Base-by-base conservation (phyloP, 1,140 invertebrate species). In the Phymorhynchus buccinoides region DNA sequence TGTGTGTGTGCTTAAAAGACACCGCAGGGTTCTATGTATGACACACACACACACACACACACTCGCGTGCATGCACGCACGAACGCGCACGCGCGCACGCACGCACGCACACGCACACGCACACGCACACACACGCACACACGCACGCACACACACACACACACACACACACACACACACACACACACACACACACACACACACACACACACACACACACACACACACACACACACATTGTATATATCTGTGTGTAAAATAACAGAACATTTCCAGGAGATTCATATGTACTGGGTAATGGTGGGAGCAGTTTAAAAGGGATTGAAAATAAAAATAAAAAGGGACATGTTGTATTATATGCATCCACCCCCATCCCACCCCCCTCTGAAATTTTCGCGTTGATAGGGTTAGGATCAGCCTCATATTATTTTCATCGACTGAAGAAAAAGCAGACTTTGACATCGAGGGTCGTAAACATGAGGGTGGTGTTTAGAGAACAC, bases 141-240 rank as follows among this genome's bases (percentile, higher is more conserved):
- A 27, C 27, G n/a, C 1, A 0, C 62, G 62, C 4, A 66, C 62
- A n/a, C 1, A 66, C 62, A n/a, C 62, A n/a, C 18, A 30, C 62
- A 30, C 62, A 66, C 62, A n/a, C 62, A 7, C 62, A 30, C 62
- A n/a, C 62, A 66, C 62, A 66, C 62, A 66, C 62, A 66, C 62
- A 66, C 62, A 66, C 62, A 66, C 62, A 66, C 62, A 66, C 62
- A 66, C 62, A 66, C 62, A 66, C 62, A 66, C 62, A 66, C 62
- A 66, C 62, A 66, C 62, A 66, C 62, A 4, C 62, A 4, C 62
- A 66, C 62, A 4, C 62, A 4, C 62, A 4, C 62, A 4, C 62
- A 66, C 62, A n/a, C 62, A 4, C 62, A 4, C 62, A 4, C 62
- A 4, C 62, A 4, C 62, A 0, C 62, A 66, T 30, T 7, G 6